Evolutionary conservation across 2,888 invertebrate genomes (phyloP).

Genomic region (Mactromeris polynyma): DNA sequence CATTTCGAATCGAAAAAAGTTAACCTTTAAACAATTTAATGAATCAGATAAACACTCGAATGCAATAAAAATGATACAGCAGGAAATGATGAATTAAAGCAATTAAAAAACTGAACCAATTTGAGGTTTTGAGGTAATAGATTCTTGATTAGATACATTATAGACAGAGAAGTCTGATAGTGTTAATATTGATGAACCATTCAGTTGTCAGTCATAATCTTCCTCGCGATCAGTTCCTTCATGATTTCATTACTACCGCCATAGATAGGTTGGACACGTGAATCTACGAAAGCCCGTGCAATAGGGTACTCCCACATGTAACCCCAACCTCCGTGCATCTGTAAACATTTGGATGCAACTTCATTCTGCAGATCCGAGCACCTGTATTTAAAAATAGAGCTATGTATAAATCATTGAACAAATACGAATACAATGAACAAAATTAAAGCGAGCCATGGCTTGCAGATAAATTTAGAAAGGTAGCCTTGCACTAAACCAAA

Average conservation of each 20-base stretch:
- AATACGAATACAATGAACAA: background rate
- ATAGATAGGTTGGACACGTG: constrained; percentile 88
- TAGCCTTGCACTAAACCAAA: too few relatives aligned
- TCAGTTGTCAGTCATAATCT: constrained; percentile 48
- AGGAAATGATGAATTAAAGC: too few relatives aligned
- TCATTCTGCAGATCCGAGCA: constrained; percentile 87
- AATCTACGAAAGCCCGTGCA: constrained; percentile 86
- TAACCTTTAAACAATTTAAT: too few relatives aligned
- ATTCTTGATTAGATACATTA: background rate
- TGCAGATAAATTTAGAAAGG: too few relatives aligned
- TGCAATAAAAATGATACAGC: too few relatives aligned
- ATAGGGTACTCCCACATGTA: constrained; percentile 88
- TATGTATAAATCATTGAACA: background rate
- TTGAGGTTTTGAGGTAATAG: background rate
- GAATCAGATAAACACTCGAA: too few relatives aligned
- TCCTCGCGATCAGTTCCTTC: constrained; percentile 88
- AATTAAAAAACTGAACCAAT: too few relatives aligned
- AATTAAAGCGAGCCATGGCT: too few relatives aligned
- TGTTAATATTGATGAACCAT: background rate
- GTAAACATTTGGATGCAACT: constrained; percentile 87
- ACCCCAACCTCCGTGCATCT: constrained; percentile 88
- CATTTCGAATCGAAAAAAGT: too few relatives aligned
- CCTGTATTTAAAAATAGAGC: constrained; percentile 76
- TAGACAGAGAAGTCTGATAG: background rate
- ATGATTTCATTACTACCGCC: constrained; percentile 88